phyloP scores from a whole-genome alignment of 2,888 invertebrate species.

The Epiblema foenella region DNA sequence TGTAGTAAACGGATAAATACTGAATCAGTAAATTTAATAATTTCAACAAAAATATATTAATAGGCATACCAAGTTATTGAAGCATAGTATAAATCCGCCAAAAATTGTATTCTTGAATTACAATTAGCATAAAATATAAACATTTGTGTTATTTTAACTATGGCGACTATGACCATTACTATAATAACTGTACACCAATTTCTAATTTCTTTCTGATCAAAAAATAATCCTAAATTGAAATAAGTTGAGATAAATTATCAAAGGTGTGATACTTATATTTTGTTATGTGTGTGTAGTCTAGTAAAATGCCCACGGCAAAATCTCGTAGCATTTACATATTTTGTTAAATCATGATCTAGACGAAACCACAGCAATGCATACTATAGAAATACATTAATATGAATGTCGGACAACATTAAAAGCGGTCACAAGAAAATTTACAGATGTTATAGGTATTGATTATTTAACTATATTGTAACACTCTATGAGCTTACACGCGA shows the following conservation, averaged over 20 bases:
- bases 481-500: not conserved
- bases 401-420: conserved; percentile 57
- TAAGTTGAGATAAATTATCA: not conserved
- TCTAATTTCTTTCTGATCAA: not conserved
- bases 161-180: too few relatives aligned
- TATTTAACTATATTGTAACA: conserved; percentile 16
- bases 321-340: too few relatives aligned
- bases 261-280: too few relatives aligned
- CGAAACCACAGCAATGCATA: too few relatives aligned
- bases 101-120: not conserved
- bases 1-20: not conserved
- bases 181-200: too few relatives aligned
- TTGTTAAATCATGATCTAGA: too few relatives aligned
- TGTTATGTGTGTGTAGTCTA: too few relatives aligned
- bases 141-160: not conserved
- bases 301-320: too few relatives aligned
- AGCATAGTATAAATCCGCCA: not conserved
- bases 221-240: not conserved
- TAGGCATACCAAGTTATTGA: not conserved
- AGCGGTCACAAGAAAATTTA: conserved; percentile 50
- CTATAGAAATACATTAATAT: too few relatives aligned
- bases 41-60: too few relatives aligned
- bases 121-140: not conserved
- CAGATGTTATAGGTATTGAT: conserved; percentile 13
- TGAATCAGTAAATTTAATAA: not conserved